These are phyloP conservation scores for Coreius guichenoti DNA, from an alignment of 2,797 vertebrate species.

Conservation along the genomic window DNA sequence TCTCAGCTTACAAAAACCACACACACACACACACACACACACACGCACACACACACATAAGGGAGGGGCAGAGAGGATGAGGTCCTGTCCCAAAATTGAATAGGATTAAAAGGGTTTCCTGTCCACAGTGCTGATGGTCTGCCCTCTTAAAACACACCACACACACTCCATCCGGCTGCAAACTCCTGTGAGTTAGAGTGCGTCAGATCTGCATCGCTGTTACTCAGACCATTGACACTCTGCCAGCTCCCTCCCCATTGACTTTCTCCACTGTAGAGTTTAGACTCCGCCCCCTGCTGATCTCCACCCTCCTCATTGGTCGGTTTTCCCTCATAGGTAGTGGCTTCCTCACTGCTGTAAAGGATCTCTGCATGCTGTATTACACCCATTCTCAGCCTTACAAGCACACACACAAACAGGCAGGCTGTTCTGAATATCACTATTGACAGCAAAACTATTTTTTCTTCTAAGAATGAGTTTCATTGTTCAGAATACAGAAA, in stretches of 20 bases:
- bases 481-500: slow-evolving; percentile 64
- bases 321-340: slow-evolving; percentile 21
- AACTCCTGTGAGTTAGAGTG: slow-evolving; percentile 66
- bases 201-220: slow-evolving; percentile 77
- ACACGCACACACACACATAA: slow-evolving; percentile 13
- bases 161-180: slow-evolving; percentile 67
- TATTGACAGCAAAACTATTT: slow-evolving; percentile 63
- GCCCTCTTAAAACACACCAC: slow-evolving; percentile 71
- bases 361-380: slow-evolving; percentile 28
- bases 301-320: slow-evolving; percentile 52
- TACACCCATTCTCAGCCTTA: slow-evolving; percentile 34
- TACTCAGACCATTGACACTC: slow-evolving; percentile 69
- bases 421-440: slow-evolving; percentile 54
- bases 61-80: slow-evolving; percentile 2
- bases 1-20: slow-evolving; percentile 32
- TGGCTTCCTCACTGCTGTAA: slow-evolving; percentile 30
- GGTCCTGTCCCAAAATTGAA: slow-evolving; percentile 53
- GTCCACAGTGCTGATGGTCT: slow-evolving; percentile 56
- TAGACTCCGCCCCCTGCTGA: slow-evolving; percentile 60
- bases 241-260: slow-evolving; percentile 74
- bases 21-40: slow-evolving; percentile 21
- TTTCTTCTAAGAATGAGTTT: slow-evolving; percentile 63
- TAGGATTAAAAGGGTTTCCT: slow-evolving; percentile 27
- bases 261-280: slow-evolving; percentile 55
- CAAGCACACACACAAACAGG: slow-evolving; percentile 1